These are phyloP conservation scores for Zoanthus solanderi DNA, from an alignment of 92 coral and sea anemone species.

Conservation along the genomic window DNA sequence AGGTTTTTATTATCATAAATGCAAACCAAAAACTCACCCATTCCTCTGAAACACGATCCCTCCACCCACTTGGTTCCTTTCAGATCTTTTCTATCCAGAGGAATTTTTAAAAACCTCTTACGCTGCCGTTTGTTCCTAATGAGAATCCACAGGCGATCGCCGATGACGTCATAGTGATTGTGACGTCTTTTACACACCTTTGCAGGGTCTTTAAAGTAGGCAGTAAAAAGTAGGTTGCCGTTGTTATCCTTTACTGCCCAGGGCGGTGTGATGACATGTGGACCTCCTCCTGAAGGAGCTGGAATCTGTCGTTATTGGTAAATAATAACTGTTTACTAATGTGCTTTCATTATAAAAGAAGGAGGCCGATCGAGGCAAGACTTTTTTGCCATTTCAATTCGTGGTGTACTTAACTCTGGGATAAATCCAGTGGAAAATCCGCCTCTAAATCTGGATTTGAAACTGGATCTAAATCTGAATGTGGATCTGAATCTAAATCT, in stretches of 20 bases:
- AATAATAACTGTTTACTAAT: neutral
- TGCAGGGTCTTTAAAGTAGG: slow-evolving; percentile 49
- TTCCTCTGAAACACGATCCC: slow-evolving; percentile 44
- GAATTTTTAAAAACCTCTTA: slow-evolving; percentile 20
- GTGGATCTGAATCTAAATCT: too few relatives aligned
- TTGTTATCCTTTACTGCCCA: slow-evolving; percentile 21
- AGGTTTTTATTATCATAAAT: too few relatives aligned
- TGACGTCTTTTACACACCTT: slow-evolving; percentile 21
- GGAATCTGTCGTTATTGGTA: slow-evolving; percentile 4
- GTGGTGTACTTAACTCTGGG: too few relatives aligned
- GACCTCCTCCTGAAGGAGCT: neutral
- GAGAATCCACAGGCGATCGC: slow-evolving; percentile 47
- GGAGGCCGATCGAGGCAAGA: too few relatives aligned
- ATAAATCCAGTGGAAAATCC: too few relatives aligned
- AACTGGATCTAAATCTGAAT: too few relatives aligned
- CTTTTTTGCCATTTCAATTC: too few relatives aligned
- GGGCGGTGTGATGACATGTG: slow-evolving; percentile 18
- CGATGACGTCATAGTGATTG: neutral
- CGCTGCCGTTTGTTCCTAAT: neutral
- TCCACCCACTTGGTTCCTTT: slow-evolving; percentile 48
- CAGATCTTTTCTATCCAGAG: slow-evolving; percentile 29
- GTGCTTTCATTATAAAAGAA: too few relatives aligned
- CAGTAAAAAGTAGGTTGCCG: slow-evolving; percentile 37
- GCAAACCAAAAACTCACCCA: slow-evolving; percentile 33
- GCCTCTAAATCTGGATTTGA: too few relatives aligned